Conservation (phyloP, 2,888 invertebrate genomes). For the Caradrina kadenii region DNA sequence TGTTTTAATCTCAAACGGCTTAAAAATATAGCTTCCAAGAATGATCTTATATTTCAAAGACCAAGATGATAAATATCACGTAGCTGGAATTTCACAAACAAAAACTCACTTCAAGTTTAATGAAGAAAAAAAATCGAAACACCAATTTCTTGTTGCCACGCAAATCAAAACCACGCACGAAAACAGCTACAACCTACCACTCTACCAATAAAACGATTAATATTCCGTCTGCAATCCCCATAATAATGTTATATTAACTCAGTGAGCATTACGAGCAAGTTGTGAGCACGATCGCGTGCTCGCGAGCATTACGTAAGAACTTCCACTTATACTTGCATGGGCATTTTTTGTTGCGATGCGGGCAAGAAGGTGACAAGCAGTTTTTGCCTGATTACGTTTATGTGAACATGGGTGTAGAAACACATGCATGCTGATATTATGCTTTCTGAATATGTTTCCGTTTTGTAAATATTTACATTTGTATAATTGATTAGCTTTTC, state of each 20-base stretch:
- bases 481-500: not conserved
- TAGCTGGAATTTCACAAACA: not conserved
- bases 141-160: conserved; percentile 34
- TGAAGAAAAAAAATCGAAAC: not conserved
- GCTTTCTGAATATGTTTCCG: not conserved
- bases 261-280: conserved; percentile 68
- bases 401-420: conserved; percentile 27
- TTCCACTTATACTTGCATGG: conserved; percentile 56
- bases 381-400: conserved; percentile 31
- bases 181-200: conserved; percentile 26
- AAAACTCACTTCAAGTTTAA: not conserved
- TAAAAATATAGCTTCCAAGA: too few species aligned
- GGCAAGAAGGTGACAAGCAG: conserved; percentile 60
- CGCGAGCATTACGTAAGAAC: conserved; percentile 59
- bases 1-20: too few species aligned
- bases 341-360: conserved; percentile 46
- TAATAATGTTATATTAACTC: conserved; percentile 72
- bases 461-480: conserved; percentile 2
- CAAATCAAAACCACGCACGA: conserved; percentile 24
- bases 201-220: conserved; percentile 54
- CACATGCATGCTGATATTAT: conserved; percentile 16
- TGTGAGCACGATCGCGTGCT: conserved; percentile 64
- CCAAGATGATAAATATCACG: not conserved
- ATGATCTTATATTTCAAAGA: not conserved
- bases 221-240: conserved; percentile 48